Conservation (phyloP, 2,888 invertebrate genomes). For the Dorcus parallelipipedus region DNA sequence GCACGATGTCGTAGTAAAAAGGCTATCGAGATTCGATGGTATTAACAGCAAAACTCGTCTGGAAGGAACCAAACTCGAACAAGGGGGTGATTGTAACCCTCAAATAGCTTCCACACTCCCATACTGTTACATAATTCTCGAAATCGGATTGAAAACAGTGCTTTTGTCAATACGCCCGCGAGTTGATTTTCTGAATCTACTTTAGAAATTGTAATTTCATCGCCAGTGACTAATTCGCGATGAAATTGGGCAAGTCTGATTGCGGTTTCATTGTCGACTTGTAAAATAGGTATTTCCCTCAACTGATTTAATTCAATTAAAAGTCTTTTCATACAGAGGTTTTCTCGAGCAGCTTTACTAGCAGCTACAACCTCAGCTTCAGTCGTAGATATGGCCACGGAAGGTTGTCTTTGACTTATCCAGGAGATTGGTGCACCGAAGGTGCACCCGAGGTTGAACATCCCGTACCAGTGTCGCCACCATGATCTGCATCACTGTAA, state of each 20-base stretch:
- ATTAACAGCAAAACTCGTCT: no score
- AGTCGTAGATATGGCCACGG: neutral
- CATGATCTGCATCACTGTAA: neutral
- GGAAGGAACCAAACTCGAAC: no score
- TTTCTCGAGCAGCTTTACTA: neutral
- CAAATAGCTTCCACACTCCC: no score
- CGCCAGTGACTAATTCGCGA: neutral
- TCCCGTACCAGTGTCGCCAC: neutral
- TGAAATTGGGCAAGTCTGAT: conserved; percentile 1
- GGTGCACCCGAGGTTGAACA: no score
- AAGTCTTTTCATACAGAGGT: neutral
- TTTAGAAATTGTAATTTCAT: neutral
- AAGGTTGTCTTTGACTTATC: neutral
- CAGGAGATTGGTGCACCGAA: no score
- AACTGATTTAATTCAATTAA: neutral
- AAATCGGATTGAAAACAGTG: no score
- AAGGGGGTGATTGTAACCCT: no score
- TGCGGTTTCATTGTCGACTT: conserved; percentile 2
- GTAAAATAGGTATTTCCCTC: neutral
- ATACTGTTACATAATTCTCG: no score
- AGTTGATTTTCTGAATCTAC: neutral
- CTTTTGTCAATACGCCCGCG: no score
- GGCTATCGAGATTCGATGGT: no score
- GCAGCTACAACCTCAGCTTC: conserved; percentile 5
- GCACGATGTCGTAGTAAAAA: no score